Conservation (phyloP, 2,113 vertebrate species). For the Myodes glareolus region DNA sequence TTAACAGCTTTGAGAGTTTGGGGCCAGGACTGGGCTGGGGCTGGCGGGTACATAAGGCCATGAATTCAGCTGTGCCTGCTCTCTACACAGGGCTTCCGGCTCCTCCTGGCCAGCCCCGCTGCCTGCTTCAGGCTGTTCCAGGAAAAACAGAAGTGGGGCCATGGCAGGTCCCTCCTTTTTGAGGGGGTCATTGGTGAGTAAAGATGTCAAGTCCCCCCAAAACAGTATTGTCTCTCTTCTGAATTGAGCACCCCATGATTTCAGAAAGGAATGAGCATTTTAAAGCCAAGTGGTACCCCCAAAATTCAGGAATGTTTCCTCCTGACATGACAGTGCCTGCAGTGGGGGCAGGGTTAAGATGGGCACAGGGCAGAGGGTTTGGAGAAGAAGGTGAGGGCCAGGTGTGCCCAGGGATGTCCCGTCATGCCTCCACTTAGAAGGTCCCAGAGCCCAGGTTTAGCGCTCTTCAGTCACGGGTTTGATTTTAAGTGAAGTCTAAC, state of each 20-base stretch:
- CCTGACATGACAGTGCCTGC: accelerated
- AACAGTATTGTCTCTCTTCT: not conserved
- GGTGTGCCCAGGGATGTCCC: not conserved
- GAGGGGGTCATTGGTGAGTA: slow-evolving; percentile 84
- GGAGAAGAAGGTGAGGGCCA: not conserved
- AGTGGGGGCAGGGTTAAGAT: too few relatives aligned
- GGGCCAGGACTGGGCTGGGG: not conserved
- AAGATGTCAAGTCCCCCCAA: accelerated
- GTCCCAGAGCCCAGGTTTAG: not conserved
- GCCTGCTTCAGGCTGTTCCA: slow-evolving; percentile 91
- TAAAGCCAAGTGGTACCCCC: not conserved
- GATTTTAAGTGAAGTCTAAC: not conserved
- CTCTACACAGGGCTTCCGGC: slow-evolving; percentile 90
- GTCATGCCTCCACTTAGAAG: not conserved
- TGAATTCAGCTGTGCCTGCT: not conserved
- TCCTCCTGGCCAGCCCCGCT: slow-evolving; percentile 93
- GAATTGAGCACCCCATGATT: not conserved
- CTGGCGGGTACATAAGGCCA: accelerated
- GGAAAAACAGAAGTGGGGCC: slow-evolving; percentile 87
- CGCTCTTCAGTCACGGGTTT: not conserved
- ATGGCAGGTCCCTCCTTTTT: slow-evolving; percentile 89
- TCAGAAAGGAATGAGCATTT: not conserved
- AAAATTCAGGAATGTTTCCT: not conserved
- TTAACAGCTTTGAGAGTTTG: not conserved
- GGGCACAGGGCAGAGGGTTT: accelerated